Evolutionary conservation across 2,888 invertebrate species (phyloP).

Genomic region (Monochamus alternatus): DNA sequence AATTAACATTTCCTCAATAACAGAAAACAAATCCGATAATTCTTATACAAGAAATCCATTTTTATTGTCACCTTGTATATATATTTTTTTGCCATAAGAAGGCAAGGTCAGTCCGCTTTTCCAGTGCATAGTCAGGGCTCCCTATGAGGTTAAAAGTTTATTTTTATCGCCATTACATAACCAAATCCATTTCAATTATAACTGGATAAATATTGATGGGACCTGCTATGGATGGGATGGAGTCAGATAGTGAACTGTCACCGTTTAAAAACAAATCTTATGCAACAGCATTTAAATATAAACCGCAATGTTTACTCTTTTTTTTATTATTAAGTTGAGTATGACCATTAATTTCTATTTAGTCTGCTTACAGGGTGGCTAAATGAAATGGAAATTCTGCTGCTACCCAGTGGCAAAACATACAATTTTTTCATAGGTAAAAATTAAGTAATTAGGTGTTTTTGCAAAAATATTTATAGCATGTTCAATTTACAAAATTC

Average conservation of each 20-base stretch:
- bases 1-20: no score
- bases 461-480: no score
- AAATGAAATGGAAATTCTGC: no score
- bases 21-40: no score
- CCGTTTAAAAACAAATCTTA: neutral
- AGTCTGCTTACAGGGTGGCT: neutral
- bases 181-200: neutral
- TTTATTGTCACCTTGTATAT: no score
- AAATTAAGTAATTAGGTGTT: no score
- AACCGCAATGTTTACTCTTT: neutral
- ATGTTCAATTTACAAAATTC: no score
- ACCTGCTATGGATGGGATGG: neutral
- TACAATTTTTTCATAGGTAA: no score
- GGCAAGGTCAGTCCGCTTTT: neutral
- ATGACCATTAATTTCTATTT: neutral
- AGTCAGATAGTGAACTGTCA: neutral
- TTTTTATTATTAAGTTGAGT: neutral
- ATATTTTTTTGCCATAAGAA: no score
- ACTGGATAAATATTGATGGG: neutral
- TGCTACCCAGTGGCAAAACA: no score
- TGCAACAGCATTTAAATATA: neutral
- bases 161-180: constrained; percentile 8
- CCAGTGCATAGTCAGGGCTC: constrained; percentile 2
- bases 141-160: neutral
- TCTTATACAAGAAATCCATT: no score